Evolutionary conservation across 2,888 invertebrate genomes (phyloP).

Genomic region (Colletes collaris): DNA sequence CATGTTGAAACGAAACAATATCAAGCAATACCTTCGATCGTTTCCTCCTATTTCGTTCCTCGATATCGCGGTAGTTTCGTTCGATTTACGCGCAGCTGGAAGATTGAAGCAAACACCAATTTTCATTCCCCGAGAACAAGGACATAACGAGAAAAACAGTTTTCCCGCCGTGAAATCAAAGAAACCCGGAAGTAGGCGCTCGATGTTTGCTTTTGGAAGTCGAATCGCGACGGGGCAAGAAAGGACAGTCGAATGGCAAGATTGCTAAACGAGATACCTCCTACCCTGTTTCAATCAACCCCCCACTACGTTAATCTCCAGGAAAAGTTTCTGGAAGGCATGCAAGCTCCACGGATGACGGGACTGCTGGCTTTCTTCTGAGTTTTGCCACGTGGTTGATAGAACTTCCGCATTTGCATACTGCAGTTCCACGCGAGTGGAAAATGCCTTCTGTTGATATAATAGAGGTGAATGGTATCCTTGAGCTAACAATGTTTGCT

Average conservation of each 20-base stretch:
- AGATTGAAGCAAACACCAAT: too few relatives aligned
- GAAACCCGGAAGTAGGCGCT: constrained; percentile 29
- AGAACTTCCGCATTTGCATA: constrained; percentile 40
- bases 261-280: constrained; percentile 69
- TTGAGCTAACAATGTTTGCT: too few relatives aligned
- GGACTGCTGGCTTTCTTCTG: constrained; percentile 10
- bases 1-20: constrained; percentile 16
- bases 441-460: too few relatives aligned
- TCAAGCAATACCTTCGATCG: constrained; percentile 21
- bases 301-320: constrained; percentile 38
- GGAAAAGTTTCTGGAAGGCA: constrained; percentile 56
- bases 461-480: too few relatives aligned
- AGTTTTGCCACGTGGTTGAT: constrained; percentile 24
- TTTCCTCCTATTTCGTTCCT: constrained; percentile 40
- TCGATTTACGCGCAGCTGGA: not conserved
- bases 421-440: not conserved
- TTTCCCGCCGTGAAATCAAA: constrained; percentile 29
- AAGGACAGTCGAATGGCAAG: constrained; percentile 61
- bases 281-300: constrained; percentile 71
- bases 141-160: constrained; percentile 22
- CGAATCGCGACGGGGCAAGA: constrained; percentile 19
- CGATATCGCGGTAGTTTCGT: not conserved
- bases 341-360: constrained; percentile 18
- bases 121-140: not conserved
- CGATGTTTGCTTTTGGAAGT: constrained; percentile 55